These are phyloP conservation scores for Vicugna pacos DNA, from an alignment of 2,113 vertebrate genomes.

Conservation along the genomic window DNA sequence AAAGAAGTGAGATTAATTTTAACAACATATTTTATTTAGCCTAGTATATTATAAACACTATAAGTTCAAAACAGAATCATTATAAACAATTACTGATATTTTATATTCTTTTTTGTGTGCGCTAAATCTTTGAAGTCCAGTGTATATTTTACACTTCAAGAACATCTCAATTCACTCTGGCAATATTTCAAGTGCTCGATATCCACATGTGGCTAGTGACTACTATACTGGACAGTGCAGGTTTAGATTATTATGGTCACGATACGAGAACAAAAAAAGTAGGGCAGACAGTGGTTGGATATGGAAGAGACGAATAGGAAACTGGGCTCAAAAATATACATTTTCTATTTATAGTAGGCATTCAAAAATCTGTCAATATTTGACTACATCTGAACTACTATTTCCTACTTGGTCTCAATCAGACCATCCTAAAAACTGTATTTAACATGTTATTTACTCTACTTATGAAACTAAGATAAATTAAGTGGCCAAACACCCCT, in stretches of 20 bases:
- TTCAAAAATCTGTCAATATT: background rate
- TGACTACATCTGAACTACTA: background rate
- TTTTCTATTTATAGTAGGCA: background rate
- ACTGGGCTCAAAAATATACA: background rate
- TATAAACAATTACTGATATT: background rate
- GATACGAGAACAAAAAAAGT: background rate
- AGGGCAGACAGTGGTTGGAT: background rate
- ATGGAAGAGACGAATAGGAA: background rate
- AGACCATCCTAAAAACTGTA: background rate
- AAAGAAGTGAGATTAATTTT: conserved; percentile 8
- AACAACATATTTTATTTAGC: background rate
- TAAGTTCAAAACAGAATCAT: background rate
- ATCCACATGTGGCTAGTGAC: background rate
- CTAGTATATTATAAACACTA: background rate
- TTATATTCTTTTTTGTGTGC: background rate
- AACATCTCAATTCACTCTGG: background rate
- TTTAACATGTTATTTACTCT: background rate
- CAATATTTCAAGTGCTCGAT: background rate
- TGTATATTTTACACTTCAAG: conserved; percentile 12
- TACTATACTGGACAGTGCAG: background rate
- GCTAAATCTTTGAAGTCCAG: background rate
- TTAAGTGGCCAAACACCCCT: background rate
- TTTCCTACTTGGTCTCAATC: background rate
- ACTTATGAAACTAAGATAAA: background rate
- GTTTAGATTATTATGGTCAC: background rate